A percentile compares a stretch with the other conserved stretches of the same genome.
phyloP scores from a whole-genome alignment of 2,113 vertebrate species.

The Tretioscincus oriximinensis region DNA sequence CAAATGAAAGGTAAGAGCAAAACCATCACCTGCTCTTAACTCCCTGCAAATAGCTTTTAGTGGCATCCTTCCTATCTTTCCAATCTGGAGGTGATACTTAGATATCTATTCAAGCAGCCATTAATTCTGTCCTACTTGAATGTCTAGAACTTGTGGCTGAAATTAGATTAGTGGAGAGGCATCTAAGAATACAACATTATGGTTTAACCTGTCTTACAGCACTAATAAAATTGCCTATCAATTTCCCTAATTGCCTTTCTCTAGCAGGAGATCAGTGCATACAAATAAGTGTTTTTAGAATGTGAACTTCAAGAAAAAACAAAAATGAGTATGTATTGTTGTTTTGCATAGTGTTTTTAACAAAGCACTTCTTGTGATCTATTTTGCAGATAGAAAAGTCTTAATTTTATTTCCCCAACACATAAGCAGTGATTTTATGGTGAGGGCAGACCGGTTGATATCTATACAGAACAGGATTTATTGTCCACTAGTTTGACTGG shows the following conservation, averaged over 20 bases:
- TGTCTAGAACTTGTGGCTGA: too few species aligned
- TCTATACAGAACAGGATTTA: slow-evolving; percentile 72
- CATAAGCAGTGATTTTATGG: slow-evolving; percentile 58
- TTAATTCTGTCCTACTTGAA: too few species aligned
- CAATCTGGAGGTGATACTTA: too few species aligned
- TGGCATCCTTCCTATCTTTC: too few species aligned
- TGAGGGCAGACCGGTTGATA: slow-evolving; percentile 62
- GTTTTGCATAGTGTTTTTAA: background rate
- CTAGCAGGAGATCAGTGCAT: too few species aligned
- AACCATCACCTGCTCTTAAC: too few species aligned
- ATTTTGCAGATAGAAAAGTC: slow-evolving; percentile 26
- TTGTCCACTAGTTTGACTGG: slow-evolving; percentile 69
- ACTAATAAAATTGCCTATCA: too few species aligned
- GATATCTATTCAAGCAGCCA: too few species aligned
- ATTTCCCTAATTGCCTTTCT: background rate
- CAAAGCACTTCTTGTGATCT: background rate
- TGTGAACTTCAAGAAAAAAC: background rate
- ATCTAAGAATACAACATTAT: background rate
- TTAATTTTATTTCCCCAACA: slow-evolving; percentile 60
- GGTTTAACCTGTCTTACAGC: background rate
- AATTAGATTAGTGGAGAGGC: too few species aligned
- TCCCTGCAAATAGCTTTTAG: too few species aligned
- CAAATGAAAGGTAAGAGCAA: too few species aligned
- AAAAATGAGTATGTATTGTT: background rate
- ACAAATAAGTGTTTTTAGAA: background rate